Conservation (phyloP, 23 tunicate species). For the Clavelina lepadiformis region DNA sequence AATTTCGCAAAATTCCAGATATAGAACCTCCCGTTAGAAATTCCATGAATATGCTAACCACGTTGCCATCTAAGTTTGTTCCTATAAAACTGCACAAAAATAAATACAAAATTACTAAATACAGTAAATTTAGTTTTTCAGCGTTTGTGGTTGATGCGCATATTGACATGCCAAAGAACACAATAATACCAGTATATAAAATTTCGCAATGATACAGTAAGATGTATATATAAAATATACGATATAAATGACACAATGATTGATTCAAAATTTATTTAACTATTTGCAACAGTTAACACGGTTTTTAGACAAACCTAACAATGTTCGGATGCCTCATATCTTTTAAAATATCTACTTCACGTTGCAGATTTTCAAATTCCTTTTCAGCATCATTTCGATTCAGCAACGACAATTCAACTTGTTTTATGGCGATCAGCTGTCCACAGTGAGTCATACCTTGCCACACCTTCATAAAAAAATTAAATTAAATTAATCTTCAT, state of each 20-base stretch:
- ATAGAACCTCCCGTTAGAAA: constrained; percentile 90
- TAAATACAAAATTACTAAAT: no score
- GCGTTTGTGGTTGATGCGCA: no score
- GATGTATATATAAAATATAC: no score
- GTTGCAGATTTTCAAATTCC: constrained; percentile 59
- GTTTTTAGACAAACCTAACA: constrained; percentile 78
- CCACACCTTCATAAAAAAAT: constrained; percentile 54
- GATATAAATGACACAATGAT: no score
- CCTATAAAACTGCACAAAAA: constrained; percentile 55
- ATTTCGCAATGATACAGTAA: no score
- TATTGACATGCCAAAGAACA: no score
- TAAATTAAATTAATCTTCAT: background rate
- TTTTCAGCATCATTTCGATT: constrained; percentile 42
- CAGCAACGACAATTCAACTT: constrained; percentile 54
- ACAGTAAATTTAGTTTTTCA: no score
- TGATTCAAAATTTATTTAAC: no score
- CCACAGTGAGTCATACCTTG: constrained; percentile 90
- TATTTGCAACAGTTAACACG: no score
- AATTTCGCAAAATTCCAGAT: constrained; percentile 38
- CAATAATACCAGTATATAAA: no score
- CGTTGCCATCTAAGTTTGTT: constrained; percentile 57
- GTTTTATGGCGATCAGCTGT: constrained; percentile 83
- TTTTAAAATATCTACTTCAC: constrained; percentile 82
- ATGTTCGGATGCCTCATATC: constrained; percentile 77
- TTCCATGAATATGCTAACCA: constrained; percentile 82